Evolutionary conservation across 2,888 invertebrate species (phyloP).

Genomic region (Artemia sp.): DNA sequence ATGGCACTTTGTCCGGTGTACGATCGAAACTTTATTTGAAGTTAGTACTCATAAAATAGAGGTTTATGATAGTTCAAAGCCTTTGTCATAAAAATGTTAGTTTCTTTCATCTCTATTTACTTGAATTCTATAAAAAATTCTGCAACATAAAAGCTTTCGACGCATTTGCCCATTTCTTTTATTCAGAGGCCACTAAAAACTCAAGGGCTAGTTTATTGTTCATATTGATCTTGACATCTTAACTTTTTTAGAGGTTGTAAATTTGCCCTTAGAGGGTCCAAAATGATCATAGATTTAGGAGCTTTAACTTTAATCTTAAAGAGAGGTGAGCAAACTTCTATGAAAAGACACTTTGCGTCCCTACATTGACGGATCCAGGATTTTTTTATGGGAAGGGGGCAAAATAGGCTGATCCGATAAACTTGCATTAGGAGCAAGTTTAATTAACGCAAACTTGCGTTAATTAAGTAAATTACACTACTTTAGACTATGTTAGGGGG

Average conservation of each 20-base stretch:
- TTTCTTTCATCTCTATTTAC: neutral
- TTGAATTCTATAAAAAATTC: neutral
- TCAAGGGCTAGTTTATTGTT: slow-evolving; percentile 4
- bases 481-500: no score
- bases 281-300: neutral
- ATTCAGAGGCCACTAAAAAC: slow-evolving; percentile 5
- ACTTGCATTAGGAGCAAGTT: no score
- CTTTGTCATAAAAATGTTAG: neutral
- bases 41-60: slow-evolving; percentile 2
- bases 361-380: no score
- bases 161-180: neutral
- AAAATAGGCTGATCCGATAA: no score
- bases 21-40: neutral
- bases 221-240: slow-evolving; percentile 14
- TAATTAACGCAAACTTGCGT: no score
- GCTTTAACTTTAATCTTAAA: no score
- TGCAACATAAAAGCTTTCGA: slow-evolving; percentile 4
- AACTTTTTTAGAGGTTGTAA: neutral
- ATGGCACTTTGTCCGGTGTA: neutral
- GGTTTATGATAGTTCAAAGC: neutral
- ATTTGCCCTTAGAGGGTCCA: neutral
- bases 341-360: no score
- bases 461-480: no score
- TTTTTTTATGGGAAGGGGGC: no score
- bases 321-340: no score